A percentile compares a stretch with the other conserved stretches of the same genome.
These are phyloP conservation scores for Agonopterix alstromeriana DNA, from an alignment of 2,888 invertebrate genomes.

Conservation along the genomic window DNA sequence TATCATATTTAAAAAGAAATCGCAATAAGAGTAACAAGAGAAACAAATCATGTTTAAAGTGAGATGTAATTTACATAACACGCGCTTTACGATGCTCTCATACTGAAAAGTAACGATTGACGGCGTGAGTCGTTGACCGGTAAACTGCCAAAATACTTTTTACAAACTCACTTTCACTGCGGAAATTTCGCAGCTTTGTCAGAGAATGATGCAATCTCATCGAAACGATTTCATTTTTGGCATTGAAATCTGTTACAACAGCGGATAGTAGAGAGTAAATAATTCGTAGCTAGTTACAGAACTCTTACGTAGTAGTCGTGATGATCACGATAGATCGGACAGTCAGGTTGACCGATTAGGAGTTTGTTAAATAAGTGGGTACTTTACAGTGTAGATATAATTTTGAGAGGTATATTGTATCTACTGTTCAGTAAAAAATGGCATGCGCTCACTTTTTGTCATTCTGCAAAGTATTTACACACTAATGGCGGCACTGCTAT, in stretches of 20 bases:
- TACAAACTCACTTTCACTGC: conserved; percentile 56
- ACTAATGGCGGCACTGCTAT: no score
- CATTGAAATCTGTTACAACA: conserved; percentile 9
- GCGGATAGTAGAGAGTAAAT: neutral
- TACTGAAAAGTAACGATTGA: conserved; percentile 5
- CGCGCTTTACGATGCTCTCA: conserved; percentile 3
- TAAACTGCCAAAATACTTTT: conserved; percentile 35
- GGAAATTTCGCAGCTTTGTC: conserved; percentile 41
- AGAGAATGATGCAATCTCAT: conserved; percentile 41
- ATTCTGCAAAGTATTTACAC: no score
- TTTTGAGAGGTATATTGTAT: no score
- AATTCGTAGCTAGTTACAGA: neutral
- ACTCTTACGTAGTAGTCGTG: no score
- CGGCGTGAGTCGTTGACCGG: conserved; percentile 30
- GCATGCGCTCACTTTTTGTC: no score
- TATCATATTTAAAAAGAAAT: no score
- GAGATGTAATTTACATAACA: conserved; percentile 17
- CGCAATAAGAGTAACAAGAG: no score
- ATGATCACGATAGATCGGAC: no score
- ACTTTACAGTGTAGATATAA: no score
- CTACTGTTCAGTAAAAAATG: no score
- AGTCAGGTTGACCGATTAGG: no score
- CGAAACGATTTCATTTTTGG: conserved; percentile 40
- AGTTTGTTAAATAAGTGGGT: no score
- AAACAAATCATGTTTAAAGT: neutral